phyloP scores from a whole-genome alignment of 2,113 vertebrate genomes.

The Chionodraco myersi region DNA sequence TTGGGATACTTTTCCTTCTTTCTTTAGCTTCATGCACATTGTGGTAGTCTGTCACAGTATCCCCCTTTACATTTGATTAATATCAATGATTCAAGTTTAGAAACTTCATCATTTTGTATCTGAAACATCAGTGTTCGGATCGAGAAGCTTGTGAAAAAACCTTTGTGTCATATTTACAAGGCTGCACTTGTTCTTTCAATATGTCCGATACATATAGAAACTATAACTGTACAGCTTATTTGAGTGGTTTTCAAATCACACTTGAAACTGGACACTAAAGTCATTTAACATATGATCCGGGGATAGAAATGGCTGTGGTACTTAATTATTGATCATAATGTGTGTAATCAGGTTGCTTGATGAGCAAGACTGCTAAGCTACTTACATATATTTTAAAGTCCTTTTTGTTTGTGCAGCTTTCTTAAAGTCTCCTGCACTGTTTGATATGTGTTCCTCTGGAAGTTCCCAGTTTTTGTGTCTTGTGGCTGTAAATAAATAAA shows the following conservation, averaged over 20 bases:
- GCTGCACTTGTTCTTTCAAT: too few species aligned
- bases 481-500: constrained; percentile 25
- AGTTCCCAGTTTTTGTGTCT: constrained; percentile 22
- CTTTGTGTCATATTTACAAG: too few species aligned
- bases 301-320: background rate
- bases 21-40: background rate
- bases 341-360: background rate
- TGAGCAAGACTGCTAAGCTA: background rate
- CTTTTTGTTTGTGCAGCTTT: background rate
- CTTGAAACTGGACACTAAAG: too few species aligned
- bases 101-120: background rate
- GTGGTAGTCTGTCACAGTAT: background rate
- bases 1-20: too few species aligned
- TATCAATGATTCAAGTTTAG: background rate
- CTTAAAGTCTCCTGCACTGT: background rate
- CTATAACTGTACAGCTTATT: too few species aligned
- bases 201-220: background rate
- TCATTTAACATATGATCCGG: too few species aligned
- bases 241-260: too few species aligned
- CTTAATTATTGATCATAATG: background rate
- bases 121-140: background rate
- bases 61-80: background rate
- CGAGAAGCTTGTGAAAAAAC: background rate
- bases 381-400: too few species aligned
- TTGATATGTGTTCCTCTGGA: background rate